Conservation (phyloP, 2,113 vertebrate genomes). For the Pelobates fuscus region DNA sequence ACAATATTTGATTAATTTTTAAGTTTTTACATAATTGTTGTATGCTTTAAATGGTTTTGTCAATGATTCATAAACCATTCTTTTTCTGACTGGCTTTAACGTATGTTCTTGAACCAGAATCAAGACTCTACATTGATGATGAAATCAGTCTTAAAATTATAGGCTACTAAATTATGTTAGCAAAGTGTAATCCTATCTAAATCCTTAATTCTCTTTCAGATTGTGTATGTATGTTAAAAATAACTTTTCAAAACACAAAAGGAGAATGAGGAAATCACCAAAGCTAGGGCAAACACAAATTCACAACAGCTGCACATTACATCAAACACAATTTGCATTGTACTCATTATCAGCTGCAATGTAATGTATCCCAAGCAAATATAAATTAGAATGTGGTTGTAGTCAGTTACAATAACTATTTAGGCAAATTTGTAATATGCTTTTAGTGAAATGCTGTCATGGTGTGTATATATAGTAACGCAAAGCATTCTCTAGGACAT, state of each 20-base stretch:
- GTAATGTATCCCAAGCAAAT: background rate
- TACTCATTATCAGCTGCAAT: background rate
- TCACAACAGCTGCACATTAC: conserved; percentile 1
- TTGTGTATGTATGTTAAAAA: background rate
- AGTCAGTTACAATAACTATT: background rate
- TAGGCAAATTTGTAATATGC: background rate
- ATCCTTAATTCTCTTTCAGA: background rate
- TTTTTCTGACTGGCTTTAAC: too few species aligned
- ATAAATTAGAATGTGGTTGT: background rate
- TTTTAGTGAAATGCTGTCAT: too few species aligned
- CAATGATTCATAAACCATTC: too few species aligned
- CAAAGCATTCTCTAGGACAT: too few species aligned
- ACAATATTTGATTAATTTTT: background rate
- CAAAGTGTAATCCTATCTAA: background rate
- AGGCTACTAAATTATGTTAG: background rate
- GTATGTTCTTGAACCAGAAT: background rate
- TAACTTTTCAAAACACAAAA: background rate
- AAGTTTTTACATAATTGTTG: too few species aligned
- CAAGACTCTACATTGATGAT: background rate
- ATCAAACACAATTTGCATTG: background rate
- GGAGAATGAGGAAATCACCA: background rate
- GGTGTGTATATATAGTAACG: too few species aligned
- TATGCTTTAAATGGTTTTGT: too few species aligned
- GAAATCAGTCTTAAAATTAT: too few species aligned
- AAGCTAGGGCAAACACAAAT: background rate